A percentile compares a stretch with the other conserved stretches of the same genome.
These are phyloP conservation scores for Eristalinus sepulchralis DNA, from an alignment of 2,888 invertebrate species.

Conservation along the genomic window DNA sequence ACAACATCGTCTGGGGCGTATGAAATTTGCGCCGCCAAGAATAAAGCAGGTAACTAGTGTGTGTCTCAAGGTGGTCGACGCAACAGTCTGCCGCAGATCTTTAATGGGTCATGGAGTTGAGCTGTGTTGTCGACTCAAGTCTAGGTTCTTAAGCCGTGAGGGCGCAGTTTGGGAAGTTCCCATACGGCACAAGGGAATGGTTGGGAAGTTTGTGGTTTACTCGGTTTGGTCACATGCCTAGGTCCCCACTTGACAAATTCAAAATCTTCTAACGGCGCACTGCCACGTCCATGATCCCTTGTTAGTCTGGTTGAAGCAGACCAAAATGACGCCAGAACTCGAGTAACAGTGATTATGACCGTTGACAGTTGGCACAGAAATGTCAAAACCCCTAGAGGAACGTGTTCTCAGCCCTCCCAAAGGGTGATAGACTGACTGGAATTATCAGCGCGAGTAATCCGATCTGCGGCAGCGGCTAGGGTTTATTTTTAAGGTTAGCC, in stretches of 20 bases:
- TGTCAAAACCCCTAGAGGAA: slow-evolving; percentile 8
- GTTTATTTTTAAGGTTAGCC: slow-evolving; percentile 12
- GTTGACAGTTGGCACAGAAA: no score
- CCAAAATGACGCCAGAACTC: no score
- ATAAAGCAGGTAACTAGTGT: not conserved
- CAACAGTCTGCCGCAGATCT: not conserved
- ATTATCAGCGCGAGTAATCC: not conserved
- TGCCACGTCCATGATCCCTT: no score
- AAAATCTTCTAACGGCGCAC: no score
- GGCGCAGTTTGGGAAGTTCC: no score
- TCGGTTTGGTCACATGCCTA: no score
- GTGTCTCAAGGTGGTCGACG: not conserved
- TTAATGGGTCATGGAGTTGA: not conserved
- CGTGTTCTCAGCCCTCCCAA: not conserved
- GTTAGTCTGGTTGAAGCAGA: no score
- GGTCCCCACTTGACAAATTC: no score
- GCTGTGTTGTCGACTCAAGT: not conserved
- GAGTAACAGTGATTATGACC: no score
- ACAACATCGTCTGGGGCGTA: not conserved
- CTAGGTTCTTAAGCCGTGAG: no score
- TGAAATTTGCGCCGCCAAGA: not conserved
- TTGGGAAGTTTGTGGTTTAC: no score
- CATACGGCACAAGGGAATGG: no score
- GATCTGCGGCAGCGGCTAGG: not conserved
- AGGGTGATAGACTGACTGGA: not conserved